phyloP scores from a whole-genome alignment of 2,797 vertebrate species.

The Staurois parvus region DNA sequence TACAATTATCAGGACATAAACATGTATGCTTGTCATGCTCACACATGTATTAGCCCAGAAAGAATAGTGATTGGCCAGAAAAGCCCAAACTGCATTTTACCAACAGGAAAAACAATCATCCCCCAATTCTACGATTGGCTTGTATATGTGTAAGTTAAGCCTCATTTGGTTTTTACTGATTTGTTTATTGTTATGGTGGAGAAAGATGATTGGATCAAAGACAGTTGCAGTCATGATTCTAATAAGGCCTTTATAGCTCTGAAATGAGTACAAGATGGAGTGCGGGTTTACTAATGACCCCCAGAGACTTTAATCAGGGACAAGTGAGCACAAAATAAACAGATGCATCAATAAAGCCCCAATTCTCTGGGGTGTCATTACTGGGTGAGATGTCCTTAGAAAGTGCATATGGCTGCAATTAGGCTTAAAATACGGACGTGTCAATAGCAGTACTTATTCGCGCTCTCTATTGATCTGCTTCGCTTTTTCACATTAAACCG shows the following conservation, averaged over 20 bases:
- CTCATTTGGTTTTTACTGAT: background rate
- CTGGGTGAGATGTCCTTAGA: slow-evolving; percentile 86
- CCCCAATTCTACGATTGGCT: background rate
- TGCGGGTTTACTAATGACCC: slow-evolving; percentile 86
- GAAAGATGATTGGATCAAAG: slow-evolving; percentile 14
- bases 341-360: slow-evolving; percentile 93
- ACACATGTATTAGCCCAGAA: background rate
- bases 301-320: slow-evolving; percentile 83
- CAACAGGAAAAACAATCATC: background rate
- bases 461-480: slow-evolving; percentile 75
- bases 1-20: background rate
- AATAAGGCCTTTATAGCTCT: slow-evolving; percentile 26
- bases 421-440: slow-evolving; percentile 80
- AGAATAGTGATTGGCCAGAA: background rate
- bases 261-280: slow-evolving; percentile 31
- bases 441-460: slow-evolving; percentile 83
- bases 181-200: background rate
- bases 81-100: background rate
- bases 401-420: slow-evolving; percentile 88
- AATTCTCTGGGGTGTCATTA: slow-evolving; percentile 85
- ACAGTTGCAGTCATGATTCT: slow-evolving; percentile 33
- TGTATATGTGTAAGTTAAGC: background rate
- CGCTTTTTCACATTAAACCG: slow-evolving; percentile 71
- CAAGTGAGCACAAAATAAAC: slow-evolving; percentile 88
- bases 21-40: background rate